Evolutionary conservation across 2,113 vertebrate species (phyloP).

Genomic region (Muntiacus reevesi): DNA sequence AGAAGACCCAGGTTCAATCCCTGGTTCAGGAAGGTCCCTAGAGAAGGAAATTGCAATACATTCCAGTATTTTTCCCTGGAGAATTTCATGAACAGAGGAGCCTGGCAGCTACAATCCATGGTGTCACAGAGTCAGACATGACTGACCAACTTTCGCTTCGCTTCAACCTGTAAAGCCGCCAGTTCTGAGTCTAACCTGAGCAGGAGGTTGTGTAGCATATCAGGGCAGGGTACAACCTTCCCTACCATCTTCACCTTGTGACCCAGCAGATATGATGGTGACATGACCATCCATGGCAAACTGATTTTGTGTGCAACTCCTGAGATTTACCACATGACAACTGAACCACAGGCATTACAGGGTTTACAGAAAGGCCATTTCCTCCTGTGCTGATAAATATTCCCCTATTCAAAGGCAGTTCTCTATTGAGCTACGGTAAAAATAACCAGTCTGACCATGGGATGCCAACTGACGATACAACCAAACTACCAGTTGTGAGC

Average conservation of each 20-base stretch:
- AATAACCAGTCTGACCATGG: background rate
- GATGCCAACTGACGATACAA: background rate
- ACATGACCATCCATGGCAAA: background rate
- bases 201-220: background rate
- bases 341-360: background rate
- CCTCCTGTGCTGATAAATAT: background rate
- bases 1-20: background rate
- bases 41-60: background rate
- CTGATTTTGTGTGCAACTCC: background rate
- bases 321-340: background rate
- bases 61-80: background rate
- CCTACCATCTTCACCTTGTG: background rate
- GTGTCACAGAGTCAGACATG: background rate
- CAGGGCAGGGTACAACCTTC: background rate
- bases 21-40: background rate
- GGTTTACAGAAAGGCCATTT: background rate
- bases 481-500: background rate
- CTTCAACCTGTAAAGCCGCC: background rate
- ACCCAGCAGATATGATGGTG: background rate
- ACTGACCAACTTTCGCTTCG: background rate
- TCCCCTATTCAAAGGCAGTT: background rate
- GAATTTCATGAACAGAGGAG: background rate
- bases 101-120: background rate
- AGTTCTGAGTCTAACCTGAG: background rate
- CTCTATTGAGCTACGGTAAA: background rate